Evolutionary conservation across 2,888 invertebrate genomes (phyloP), one percentile per base, ranked within the genome.

Genomic region (Cryptocephalus primarius): DNA sequence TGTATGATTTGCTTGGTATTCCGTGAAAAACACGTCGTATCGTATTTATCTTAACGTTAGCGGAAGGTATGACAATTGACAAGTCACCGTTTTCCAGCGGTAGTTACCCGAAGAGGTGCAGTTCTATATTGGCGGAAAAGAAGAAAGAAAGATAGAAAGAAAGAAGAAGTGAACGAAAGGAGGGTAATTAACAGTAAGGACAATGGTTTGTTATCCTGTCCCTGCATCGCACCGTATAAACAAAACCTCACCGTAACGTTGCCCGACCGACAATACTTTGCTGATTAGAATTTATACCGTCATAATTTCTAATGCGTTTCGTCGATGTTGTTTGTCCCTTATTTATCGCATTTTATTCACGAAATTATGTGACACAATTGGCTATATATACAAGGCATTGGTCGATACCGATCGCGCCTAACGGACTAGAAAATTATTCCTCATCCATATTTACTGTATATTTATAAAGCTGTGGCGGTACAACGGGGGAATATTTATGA

Each of bases 231-330:
- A 36, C 36, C 3, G 12, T 11, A 36, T 36, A 36, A 22, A 31
- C 10, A 31, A 13, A 42, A 31, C 22, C 42, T 4, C 9, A 55
- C 57, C 53, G 55, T 52, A 52, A 49, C 55, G 54, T 51, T 53
- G 51, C 54, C 53, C 55, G 55, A 54, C 55, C 54, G 54, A 61
- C 58, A 60, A 61, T 59, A 57, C 57, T 55, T 57, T 59, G 58
- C 60, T 63, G 63, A 64, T 64, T 63, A 58, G 61, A 58, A 65
- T 64, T 65, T 65, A 65, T 64, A 57, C 56, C 58, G 59, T 63
- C 62, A 64, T 65, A 65, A 65, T 61, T 64, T 61, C 60, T 58
- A 63, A 65, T 64, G 65, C 55, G 61, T 57, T 61, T 51, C 58
- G 56, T 55, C 56, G 52, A 55, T 55, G 57, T 58, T 60, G 59